Percentiles rank a stretch among this genome's conserved stretches.
Conservation (phyloP, 2,888 invertebrate species). For the Microchrysa polita region DNA sequence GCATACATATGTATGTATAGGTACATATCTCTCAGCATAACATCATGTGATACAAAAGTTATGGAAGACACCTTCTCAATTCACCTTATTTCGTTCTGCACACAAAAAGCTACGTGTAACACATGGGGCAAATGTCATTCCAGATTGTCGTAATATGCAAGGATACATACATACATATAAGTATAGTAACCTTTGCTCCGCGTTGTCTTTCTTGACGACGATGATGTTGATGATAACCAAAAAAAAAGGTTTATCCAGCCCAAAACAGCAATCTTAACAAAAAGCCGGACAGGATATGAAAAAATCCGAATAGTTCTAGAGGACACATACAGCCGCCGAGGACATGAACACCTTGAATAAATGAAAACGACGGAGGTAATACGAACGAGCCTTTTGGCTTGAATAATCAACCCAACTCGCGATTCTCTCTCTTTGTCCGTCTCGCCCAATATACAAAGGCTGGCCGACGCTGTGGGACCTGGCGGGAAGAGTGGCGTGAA, state of each 20-base stretch:
- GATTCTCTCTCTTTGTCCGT: too few relatives aligned
- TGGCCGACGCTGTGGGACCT: not conserved
- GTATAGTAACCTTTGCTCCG: not conserved
- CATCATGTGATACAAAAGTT: not conserved
- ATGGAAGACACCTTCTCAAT: not conserved
- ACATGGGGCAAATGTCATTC: conserved; percentile 22
- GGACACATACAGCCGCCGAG: too few relatives aligned
- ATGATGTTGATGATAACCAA: conserved; percentile 9
- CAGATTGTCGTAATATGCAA: conserved; percentile 27
- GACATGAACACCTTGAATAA: conserved; percentile 27
- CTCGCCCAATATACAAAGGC: too few relatives aligned
- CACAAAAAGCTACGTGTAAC: conserved; percentile 1
- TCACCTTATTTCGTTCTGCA: not conserved
- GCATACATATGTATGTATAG: too few relatives aligned
- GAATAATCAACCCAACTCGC: too few relatives aligned
- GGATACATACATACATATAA: too few relatives aligned
- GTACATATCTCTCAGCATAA: not conserved
- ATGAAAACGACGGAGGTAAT: conserved; percentile 9
- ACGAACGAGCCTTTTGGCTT: too few relatives aligned
- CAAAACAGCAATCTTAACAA: not conserved
- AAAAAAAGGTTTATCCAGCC: not conserved
- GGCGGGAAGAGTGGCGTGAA: too few relatives aligned
- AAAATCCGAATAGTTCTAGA: conserved; percentile 5
- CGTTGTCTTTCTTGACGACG: not conserved
- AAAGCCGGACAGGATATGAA: not conserved